A percentile compares a stretch with the other conserved stretches of the same genome.
phyloP scores from a whole-genome alignment of 2,113 vertebrate species.

The Nipponia nippon region DNA sequence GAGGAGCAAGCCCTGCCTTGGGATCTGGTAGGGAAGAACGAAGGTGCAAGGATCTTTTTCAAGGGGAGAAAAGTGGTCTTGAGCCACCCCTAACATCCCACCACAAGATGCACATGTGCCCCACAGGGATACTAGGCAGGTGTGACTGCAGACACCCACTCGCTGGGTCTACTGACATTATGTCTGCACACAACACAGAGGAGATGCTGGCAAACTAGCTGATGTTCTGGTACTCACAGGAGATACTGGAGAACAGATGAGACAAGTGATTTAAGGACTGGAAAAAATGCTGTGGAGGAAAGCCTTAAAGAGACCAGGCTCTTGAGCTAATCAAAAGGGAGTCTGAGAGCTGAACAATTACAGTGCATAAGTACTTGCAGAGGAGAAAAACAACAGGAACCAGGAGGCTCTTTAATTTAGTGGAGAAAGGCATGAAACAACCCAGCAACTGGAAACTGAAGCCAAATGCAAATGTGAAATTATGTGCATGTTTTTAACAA shows the following conservation, averaged over 20 bases:
- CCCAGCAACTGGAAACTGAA: not conserved
- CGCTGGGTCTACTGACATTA: not conserved
- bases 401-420: not conserved
- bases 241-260: not conserved
- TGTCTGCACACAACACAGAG: not conserved
- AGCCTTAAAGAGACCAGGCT: not conserved
- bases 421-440: not conserved
- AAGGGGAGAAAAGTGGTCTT: not conserved
- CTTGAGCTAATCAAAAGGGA: not conserved
- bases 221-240: not conserved
- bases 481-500: not conserved
- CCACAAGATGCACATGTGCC: accelerated
- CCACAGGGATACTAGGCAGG: not conserved
- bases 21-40: constrained; percentile 68
- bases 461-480: not conserved
- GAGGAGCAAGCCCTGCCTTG: constrained; percentile 69
- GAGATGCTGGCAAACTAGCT: not conserved
- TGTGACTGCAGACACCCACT: not conserved
- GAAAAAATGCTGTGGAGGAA: not conserved
- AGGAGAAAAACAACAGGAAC: not conserved
- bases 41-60: not conserved
- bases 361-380: not conserved
- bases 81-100: not conserved
- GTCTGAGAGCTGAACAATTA: not conserved
- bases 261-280: not conserved